phyloP scores from a whole-genome alignment of 64 coral and sea anemone genomes.

The Actinia equina region DNA sequence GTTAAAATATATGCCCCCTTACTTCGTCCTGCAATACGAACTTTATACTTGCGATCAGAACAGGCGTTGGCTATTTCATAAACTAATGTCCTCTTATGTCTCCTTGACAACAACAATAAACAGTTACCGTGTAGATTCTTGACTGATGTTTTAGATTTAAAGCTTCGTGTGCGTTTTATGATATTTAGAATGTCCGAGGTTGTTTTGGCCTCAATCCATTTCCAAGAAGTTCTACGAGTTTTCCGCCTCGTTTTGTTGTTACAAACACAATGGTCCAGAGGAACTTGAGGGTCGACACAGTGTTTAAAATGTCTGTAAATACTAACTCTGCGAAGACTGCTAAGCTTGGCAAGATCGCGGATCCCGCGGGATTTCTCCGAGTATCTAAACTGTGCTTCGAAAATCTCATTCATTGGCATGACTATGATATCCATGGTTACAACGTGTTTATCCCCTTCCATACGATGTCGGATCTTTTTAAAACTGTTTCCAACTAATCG shows the following conservation, averaged over 20 bases:
- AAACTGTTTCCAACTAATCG: conserved; percentile 59
- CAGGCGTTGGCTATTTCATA: conserved; percentile 82
- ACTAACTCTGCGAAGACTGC: conserved; percentile 56
- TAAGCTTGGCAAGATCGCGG: conserved; percentile 33
- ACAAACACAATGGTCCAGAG: conserved; percentile 74
- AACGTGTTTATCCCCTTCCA: conserved; percentile 10
- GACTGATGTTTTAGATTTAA: conserved; percentile 44
- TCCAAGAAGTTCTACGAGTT: conserved; percentile 20
- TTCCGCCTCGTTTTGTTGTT: conserved; percentile 19
- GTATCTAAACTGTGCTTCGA: conserved; percentile 74
- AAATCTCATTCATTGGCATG: conserved; percentile 64
- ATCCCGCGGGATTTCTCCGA: conserved; percentile 3
- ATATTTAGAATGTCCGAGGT: conserved; percentile 55
- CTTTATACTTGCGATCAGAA: conserved; percentile 49
- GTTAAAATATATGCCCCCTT: conserved; percentile 37
- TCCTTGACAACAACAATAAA: conserved; percentile 65
- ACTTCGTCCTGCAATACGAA: conserved; percentile 38
- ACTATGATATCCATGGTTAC: conserved; percentile 90
- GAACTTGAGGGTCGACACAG: conserved; percentile 58
- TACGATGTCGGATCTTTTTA: conserved; percentile 67
- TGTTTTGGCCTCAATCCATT: conserved; percentile 52
- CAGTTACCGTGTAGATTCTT: conserved; percentile 62
- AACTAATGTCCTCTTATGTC: conserved; percentile 38
- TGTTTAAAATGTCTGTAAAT: conserved; percentile 74
- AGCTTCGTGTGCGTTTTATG: conserved; percentile 55